phyloP scores from a whole-genome alignment of 2,113 vertebrate species.

The Rostratula benghalensis region DNA sequence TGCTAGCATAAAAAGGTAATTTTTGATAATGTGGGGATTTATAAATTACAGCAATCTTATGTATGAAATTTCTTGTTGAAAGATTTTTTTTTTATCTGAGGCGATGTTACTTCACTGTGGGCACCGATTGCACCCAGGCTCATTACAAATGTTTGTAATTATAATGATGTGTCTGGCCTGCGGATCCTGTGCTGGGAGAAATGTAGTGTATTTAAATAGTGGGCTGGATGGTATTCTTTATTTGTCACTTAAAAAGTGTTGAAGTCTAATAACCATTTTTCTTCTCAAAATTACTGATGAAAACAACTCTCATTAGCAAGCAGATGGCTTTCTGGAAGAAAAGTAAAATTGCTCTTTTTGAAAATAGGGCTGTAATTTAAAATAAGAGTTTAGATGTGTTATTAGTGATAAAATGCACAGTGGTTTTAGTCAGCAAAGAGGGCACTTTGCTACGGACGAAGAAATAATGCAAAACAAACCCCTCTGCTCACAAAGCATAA shows the following conservation, averaged over 20 bases:
- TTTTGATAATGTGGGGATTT: slow-evolving; percentile 21
- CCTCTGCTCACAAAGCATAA: not conserved
- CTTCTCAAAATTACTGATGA: slow-evolving; percentile 46
- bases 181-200: not conserved
- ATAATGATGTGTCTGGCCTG: not conserved
- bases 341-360: slow-evolving; percentile 43
- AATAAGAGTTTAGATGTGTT: slow-evolving; percentile 34
- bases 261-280: slow-evolving; percentile 50
- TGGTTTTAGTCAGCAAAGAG: slow-evolving; percentile 41
- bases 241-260: slow-evolving; percentile 45
- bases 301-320: slow-evolving; percentile 54
- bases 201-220: not conserved
- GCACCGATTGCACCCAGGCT: not conserved
- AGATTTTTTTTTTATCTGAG: slow-evolving; percentile 7
- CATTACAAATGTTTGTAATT: slow-evolving; percentile 29
- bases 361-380: slow-evolving; percentile 55
- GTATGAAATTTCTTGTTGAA: not conserved
- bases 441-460: not conserved
- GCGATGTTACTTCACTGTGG: slow-evolving; percentile 10
- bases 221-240: slow-evolving; percentile 2
- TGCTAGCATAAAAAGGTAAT: slow-evolving; percentile 14
- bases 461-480: slow-evolving; percentile 5
- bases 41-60: slow-evolving; percentile 29
- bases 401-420: not conserved
- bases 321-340: slow-evolving; percentile 63